Evolutionary conservation across 2,113 vertebrate genomes (phyloP).

Genomic region (Tonatia bakeri): DNA sequence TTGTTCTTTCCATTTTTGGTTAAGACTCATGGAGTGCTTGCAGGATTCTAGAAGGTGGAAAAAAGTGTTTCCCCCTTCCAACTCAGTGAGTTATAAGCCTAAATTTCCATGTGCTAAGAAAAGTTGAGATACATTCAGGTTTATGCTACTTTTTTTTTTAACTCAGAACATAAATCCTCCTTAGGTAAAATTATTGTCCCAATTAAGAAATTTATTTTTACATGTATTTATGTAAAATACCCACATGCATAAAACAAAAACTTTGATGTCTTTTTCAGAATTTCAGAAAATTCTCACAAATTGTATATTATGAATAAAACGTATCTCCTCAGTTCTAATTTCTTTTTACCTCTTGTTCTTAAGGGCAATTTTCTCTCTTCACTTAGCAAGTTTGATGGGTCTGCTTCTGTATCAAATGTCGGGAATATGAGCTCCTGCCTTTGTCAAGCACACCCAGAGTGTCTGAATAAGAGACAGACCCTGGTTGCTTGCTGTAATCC

Average conservation of each 20-base stretch:
- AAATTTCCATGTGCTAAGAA: not conserved
- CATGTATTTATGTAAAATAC: conserved; percentile 28
- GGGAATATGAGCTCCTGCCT: not conserved
- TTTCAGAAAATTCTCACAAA: conserved; percentile 29
- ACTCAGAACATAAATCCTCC: not conserved
- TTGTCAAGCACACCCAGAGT: not conserved
- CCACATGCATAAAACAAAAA: not conserved
- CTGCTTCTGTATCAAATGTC: not conserved
- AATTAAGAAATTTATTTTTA: conserved; percentile 25
- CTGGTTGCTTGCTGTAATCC: not conserved
- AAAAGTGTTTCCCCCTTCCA: not conserved
- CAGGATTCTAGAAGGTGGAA: not conserved
- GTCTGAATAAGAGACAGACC: not conserved
- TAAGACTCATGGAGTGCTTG: not conserved
- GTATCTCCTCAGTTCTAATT: not conserved
- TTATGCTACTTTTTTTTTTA: not conserved
- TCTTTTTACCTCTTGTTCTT: not conserved
- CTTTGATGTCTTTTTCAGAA: not conserved
- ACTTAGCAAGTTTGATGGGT: not conserved
- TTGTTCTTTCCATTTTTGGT: not conserved
- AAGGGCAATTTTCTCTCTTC: not conserved
- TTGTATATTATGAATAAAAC: conserved; percentile 1
- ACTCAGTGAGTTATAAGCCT: not conserved
- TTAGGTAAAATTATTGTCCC: not conserved
- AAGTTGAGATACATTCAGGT: not conserved